Evolutionary conservation across 2,888 invertebrate genomes (phyloP), one percentile per base, ranked within the genome.

Genomic region (Sminthurides aquaticus): DNA sequence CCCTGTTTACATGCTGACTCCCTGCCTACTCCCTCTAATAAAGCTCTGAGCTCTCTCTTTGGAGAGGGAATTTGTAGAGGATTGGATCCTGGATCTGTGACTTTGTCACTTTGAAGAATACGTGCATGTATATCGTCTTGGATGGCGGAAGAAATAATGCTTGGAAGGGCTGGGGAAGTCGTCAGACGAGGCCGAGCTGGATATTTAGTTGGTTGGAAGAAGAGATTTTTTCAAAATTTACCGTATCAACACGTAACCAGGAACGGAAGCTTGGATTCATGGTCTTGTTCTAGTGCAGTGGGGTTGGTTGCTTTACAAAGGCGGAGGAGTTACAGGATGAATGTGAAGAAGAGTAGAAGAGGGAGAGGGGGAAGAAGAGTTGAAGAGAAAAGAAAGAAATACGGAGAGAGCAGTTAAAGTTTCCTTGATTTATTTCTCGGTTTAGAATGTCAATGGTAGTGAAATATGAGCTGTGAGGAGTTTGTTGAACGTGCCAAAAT

Each of bases 401-500:
- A 20, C 22, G 20, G 20, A 15, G 11, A 52, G 52, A 52, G 49
- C 8, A 52, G 54, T 28, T 49, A 48, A 59, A 59, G 29, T 57
- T 63, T 27, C 28, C 63, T 52, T 63, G 57, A 63, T 63, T 63
- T 63, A 58, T 63, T 63, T 63, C 62, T 61, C 25, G 49, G 62
- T 62, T 62, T 62, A 56, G 57, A 62, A 57, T 62, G 62, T 62
- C 62, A 62, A 57, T 49, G 57, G 57, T 62, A 62, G 62, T 62
- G 62, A 62, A 62, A 62, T 62, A 62, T 62, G 62, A 62, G 56
- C 62, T 62, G 57, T 25, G 52, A 52, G 49, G 48, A 56, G 57
- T n/a, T 57, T 27, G 62, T 49, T 64, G 64, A 64, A 64, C 64
- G 64, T 64, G 64, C 64, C 64, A 64, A 64, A 55, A 60, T 60